Evolutionary conservation across 2,797 vertebrate genomes (phyloP).

Genomic region (Sebastolobus alascanus): DNA sequence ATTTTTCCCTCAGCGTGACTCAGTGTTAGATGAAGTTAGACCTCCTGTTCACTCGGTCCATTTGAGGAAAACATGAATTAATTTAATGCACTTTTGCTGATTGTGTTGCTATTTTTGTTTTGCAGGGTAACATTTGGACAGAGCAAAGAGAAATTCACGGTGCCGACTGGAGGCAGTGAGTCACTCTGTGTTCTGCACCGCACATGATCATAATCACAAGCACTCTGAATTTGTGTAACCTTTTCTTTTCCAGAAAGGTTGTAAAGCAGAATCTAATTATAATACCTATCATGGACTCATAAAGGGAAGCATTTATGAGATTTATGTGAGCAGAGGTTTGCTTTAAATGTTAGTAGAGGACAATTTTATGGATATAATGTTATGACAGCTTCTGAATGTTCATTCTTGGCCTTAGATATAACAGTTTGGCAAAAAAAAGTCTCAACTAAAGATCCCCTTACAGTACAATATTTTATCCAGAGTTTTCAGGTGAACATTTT

Average conservation of each 20-base stretch:
- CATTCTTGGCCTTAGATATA: neutral
- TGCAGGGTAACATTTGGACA: neutral
- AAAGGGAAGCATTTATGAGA: neutral
- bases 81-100: constrained; percentile 16
- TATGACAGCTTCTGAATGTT: neutral
- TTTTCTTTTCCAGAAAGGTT: neutral
- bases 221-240: neutral
- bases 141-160: neutral
- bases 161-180: neutral
- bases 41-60: constrained; percentile 26
- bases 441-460: neutral
- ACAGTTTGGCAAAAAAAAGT: neutral
- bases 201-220: neutral
- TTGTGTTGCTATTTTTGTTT: constrained; percentile 36
- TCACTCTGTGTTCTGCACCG: neutral
- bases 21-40: constrained; percentile 39
- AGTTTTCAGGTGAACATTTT: neutral
- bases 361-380: neutral
- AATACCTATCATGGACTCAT: neutral
- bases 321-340: neutral
- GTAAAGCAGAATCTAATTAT: neutral
- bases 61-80: constrained; percentile 16
- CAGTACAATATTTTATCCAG: neutral
- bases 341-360: neutral
- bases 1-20: neutral